These are phyloP conservation scores for Microtus ochrogaster DNA, from an alignment of 2,113 vertebrate genomes.

Conservation along the genomic window DNA sequence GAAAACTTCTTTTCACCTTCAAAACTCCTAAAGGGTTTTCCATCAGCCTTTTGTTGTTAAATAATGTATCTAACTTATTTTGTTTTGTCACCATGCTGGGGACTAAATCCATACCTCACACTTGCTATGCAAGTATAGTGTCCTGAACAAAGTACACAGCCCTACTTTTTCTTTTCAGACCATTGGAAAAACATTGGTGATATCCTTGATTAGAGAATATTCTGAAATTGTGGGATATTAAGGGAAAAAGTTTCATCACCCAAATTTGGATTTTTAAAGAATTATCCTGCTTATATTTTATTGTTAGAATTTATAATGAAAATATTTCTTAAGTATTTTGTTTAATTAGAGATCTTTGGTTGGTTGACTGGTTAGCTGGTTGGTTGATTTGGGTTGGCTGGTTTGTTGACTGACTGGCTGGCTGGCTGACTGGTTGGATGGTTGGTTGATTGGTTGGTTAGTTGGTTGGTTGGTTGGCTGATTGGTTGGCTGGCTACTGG, in stretches of 20 bases:
- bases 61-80: neutral
- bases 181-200: neutral
- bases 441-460: neutral
- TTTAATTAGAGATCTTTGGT: neutral
- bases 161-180: neutral
- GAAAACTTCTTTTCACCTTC: constrained; percentile 38
- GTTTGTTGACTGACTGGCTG: neutral
- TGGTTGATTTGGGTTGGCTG: neutral
- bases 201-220: neutral
- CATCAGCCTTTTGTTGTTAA: neutral
- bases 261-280: constrained; percentile 24
- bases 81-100: neutral
- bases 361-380: neutral
- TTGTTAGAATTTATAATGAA: constrained; percentile 10
- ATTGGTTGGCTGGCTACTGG: neutral
- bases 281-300: neutral
- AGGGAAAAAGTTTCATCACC: constrained; percentile 40
- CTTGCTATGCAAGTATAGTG: neutral
- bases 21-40: constrained; percentile 24
- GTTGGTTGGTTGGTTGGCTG: neutral
- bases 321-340: constrained; percentile 36
- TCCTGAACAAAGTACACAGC: neutral
- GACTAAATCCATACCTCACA: neutral
- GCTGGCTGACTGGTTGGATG: accelerated
- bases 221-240: neutral